phyloP scores from a whole-genome alignment of 2,888 invertebrate genomes.

The Pristionchus maxplancki region DNA sequence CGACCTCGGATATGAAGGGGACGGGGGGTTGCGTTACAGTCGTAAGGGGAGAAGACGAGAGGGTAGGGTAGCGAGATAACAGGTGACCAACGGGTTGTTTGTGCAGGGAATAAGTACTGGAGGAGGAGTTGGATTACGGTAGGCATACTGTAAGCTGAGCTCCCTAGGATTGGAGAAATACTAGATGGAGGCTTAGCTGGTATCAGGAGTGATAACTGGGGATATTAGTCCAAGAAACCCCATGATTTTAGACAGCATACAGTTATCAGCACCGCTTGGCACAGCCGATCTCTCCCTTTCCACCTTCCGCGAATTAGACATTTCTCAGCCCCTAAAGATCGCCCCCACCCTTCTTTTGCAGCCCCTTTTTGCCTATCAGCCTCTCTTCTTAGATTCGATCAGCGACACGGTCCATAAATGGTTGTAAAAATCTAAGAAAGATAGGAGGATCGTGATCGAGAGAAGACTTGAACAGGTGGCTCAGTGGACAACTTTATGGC shows the following conservation, averaged over 20 bases:
- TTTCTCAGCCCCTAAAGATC: slow-evolving; percentile 11
- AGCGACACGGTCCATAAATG: slow-evolving; percentile 23
- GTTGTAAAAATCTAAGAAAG: no score
- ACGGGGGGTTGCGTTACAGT: not conserved
- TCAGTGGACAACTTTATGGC: not conserved
- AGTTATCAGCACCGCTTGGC: no score
- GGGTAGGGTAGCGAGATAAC: not conserved
- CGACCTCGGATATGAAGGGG: not conserved
- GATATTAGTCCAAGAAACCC: no score
- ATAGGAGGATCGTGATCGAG: not conserved
- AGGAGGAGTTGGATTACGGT: no score
- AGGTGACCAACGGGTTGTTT: slow-evolving; percentile 9
- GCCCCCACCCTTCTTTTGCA: not conserved
- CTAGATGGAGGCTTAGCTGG: no score
- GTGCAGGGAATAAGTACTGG: not conserved
- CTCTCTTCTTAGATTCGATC: not conserved
- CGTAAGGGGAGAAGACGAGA: slow-evolving; percentile 1
- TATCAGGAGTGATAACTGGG: not conserved
- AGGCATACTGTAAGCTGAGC: not conserved
- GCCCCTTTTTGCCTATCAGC: not conserved
- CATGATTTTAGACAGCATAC: no score
- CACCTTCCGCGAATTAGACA: no score
- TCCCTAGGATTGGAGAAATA: not conserved
- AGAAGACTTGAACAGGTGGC: not conserved
- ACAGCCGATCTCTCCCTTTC: no score